Evolutionary conservation across 2,888 invertebrate genomes (phyloP), one percentile per base, ranked within the genome.

Genomic region (Coronaproctus castanopsis): DNA sequence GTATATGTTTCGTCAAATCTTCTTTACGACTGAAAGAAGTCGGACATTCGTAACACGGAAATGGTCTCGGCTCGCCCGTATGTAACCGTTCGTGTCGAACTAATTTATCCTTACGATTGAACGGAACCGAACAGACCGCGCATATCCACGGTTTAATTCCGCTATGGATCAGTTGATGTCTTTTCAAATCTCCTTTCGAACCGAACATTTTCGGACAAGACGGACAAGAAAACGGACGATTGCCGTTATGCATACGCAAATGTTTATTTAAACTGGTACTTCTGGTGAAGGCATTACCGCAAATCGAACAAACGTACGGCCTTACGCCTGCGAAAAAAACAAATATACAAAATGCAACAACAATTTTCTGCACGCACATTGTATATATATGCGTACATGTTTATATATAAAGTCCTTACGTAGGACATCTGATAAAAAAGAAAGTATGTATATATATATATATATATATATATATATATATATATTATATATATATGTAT

Each of bases 141-240:
- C 85, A 85, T 23, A 82, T 80, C 68, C 78, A 85, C 1, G 85
- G 85, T 64, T 83, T 78, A 23, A 66, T 65, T 3, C 85, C 85
- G 2, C 85, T 85, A 66, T 85, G 85, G 1, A 85, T 84, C 63
- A 85, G 80, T 3, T 64, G 76, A 72, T 85, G 85, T 1, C 80
- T 72, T 61, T 79, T 76, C 52, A 85, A 71, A 67, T 85, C 84
- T 10, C 78, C 76, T 66, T 80, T 79, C 0, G 80, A 80, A 54
- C 80, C 80, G 71, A 85, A 85, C 57, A 83, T 82, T 64, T 82
- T 78, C 1, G 83, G 83, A 66, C 85, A 85, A 61, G 80, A 75
- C 24, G 79, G 79, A 67, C 85, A 85, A 5, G 65, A 59, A 54
- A 65, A 66, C 1, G 66, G 66, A 23, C 64, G 62, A 22, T 63